Conservation (phyloP, 1,140 invertebrate species). For the Drosophila ananassae region DNA sequence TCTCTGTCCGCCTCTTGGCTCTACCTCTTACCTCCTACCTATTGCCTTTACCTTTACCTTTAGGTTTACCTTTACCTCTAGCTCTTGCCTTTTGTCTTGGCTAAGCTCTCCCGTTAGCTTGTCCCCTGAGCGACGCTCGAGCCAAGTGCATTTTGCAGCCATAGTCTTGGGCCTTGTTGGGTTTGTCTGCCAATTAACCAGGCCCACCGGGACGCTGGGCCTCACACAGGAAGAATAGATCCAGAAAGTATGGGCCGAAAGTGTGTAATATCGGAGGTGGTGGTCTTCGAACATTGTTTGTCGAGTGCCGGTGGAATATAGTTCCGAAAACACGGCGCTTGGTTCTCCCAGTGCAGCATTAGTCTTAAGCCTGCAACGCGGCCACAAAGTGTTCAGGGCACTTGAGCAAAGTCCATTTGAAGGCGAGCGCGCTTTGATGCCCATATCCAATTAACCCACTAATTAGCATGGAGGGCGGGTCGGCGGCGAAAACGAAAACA, state of each 20-base stretch:
- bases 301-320: too few relatives aligned
- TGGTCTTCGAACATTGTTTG: neutral
- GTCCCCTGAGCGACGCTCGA: constrained; percentile 41
- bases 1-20: constrained; percentile 16
- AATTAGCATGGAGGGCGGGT: constrained; percentile 75
- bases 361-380: constrained; percentile 54
- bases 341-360: constrained; percentile 28
- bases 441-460: constrained; percentile 79
- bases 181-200: constrained; percentile 61
- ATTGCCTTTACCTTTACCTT: neutral
- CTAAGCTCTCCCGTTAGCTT: constrained; percentile 1
- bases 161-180: constrained; percentile 37
- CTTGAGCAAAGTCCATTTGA: constrained; percentile 26
- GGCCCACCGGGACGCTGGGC: constrained; percentile 9
- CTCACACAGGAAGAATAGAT: neutral
- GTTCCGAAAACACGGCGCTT: too few relatives aligned
- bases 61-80: constrained; percentile 11
- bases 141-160: constrained; percentile 64
- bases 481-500: constrained; percentile 62
- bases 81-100: constrained; percentile 10
- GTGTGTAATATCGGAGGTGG: neutral
- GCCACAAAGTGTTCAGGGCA: constrained; percentile 33
- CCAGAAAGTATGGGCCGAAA: neutral
- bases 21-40: constrained; percentile 8
- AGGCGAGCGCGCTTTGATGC: constrained; percentile 41